Percentiles rank a stretch among this genome's conserved stretches.
These are phyloP conservation scores for Burhinus bistriatus DNA, from an alignment of 2,113 vertebrate genomes.

Conservation along the genomic window DNA sequence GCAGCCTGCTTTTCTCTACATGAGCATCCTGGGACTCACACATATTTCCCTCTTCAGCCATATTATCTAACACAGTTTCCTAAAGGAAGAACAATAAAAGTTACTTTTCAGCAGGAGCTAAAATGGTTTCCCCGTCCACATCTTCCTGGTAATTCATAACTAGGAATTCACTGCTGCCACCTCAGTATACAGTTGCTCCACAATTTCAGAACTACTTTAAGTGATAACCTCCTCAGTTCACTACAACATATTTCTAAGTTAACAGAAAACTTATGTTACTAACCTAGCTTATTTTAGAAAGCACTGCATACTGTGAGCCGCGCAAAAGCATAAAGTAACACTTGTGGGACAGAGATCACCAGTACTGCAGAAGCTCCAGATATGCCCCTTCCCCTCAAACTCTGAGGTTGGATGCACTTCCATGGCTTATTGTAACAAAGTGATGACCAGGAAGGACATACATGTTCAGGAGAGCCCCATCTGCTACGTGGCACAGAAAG, in stretches of 20 bases:
- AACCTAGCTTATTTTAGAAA: conserved; percentile 7
- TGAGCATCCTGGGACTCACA: neutral
- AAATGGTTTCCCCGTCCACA: neutral
- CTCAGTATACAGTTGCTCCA: neutral
- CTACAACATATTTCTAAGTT: neutral
- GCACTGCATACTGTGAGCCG: neutral
- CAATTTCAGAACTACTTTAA: neutral
- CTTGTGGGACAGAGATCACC: neutral
- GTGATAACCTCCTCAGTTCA: neutral
- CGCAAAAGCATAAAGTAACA: neutral
- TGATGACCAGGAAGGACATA: neutral
- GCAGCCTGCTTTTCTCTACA: neutral
- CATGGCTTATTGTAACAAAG: neutral
- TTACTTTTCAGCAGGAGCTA: neutral
- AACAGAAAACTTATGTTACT: conserved; percentile 25
- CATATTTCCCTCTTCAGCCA: neutral
- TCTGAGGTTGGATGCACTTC: neutral
- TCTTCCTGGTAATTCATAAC: neutral
- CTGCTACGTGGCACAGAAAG: neutral
- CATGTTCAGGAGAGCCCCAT: neutral
- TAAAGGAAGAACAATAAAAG: conserved; percentile 23
- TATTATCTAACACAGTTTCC: conserved; percentile 67
- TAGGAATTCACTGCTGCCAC: neutral
- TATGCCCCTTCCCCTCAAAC: neutral
- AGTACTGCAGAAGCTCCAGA: neutral